Conservation (phyloP, 53 echinoderm and acorn worm species). For the Henricia sp. region DNA sequence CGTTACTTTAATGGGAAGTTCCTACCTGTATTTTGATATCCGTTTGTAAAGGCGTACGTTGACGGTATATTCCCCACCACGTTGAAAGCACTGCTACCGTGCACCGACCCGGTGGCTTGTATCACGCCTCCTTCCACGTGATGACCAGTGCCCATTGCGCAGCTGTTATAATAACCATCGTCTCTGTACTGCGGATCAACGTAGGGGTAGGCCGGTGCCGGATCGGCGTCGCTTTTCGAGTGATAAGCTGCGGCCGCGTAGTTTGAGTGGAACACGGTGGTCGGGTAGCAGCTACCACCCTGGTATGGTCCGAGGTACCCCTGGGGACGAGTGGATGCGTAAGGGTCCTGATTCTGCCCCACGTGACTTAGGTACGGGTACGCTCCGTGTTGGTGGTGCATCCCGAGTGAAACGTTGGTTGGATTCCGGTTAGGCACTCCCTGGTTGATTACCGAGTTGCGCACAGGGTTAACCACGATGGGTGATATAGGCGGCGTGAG, state of each 20-base stretch:
- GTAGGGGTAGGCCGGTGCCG: slow-evolving; percentile 56
- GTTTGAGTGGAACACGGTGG: slow-evolving; percentile 60
- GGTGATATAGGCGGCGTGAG: slow-evolving; percentile 97
- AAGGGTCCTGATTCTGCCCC: slow-evolving; percentile 70
- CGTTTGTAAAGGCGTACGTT: slow-evolving; percentile 66
- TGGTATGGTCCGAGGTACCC: slow-evolving; percentile 71
- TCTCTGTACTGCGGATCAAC: slow-evolving; percentile 67
- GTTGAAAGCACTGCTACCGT: slow-evolving; percentile 64
- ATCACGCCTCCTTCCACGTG: slow-evolving; percentile 59
- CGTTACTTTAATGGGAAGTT: too few relatives aligned
- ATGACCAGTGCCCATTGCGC: slow-evolving; percentile 70
- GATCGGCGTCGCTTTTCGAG: slow-evolving; percentile 42
- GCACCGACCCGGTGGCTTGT: slow-evolving; percentile 31
- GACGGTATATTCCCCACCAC: slow-evolving; percentile 60
- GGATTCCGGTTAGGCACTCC: slow-evolving; percentile 49
- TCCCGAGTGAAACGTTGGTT: slow-evolving; percentile 38
- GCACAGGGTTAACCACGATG: slow-evolving; percentile 74
- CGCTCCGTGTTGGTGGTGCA: slow-evolving; percentile 54
- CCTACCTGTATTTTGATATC: slow-evolving; percentile 72
- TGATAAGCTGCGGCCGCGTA: slow-evolving; percentile 60
- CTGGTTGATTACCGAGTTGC: slow-evolving; percentile 85
- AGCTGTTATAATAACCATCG: slow-evolving; percentile 83
- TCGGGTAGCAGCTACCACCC: slow-evolving; percentile 62
- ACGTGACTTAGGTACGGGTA: slow-evolving; percentile 69
- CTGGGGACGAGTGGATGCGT: slow-evolving; percentile 45